A percentile compares a stretch with the other conserved stretches of the same genome.
These are phyloP conservation scores for Poeciliopsis paucimaculata DNA, from an alignment of 2,797 vertebrate species.

Conservation along the genomic window DNA sequence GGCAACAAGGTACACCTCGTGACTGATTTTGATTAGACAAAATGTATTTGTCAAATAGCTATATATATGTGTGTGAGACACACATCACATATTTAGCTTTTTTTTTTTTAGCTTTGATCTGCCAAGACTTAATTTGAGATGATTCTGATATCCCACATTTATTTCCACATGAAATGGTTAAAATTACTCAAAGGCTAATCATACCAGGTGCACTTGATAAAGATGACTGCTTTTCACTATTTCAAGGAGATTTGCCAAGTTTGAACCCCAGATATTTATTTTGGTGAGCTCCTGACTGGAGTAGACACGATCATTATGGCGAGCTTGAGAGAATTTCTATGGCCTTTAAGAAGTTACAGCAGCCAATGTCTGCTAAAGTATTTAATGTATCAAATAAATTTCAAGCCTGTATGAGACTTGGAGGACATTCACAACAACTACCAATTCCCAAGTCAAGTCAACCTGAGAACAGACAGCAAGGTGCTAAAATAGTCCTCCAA, in stretches of 20 bases:
- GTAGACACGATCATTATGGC: background rate
- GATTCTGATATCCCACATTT: background rate
- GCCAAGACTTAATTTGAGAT: background rate
- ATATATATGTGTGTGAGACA: background rate
- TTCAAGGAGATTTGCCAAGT: background rate
- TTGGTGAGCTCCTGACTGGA: background rate
- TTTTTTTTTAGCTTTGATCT: background rate
- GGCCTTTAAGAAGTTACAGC: background rate
- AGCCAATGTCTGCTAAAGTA: background rate
- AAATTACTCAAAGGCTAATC: background rate
- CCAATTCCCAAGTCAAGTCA: background rate
- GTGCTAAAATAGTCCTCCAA: background rate
- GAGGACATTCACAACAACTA: background rate
- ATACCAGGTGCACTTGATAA: background rate
- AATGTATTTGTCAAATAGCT: background rate
- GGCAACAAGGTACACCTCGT: too few species aligned
- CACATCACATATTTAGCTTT: background rate
- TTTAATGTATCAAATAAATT: background rate
- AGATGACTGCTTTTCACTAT: background rate
- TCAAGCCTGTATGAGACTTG: background rate
- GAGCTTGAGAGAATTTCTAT: background rate
- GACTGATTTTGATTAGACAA: background rate
- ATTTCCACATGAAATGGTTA: background rate
- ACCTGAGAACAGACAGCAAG: background rate
- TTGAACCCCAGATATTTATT: background rate